Base-by-base conservation (phyloP, 2,797 vertebrate species). In the Odontamblyopus rebecca region DNA sequence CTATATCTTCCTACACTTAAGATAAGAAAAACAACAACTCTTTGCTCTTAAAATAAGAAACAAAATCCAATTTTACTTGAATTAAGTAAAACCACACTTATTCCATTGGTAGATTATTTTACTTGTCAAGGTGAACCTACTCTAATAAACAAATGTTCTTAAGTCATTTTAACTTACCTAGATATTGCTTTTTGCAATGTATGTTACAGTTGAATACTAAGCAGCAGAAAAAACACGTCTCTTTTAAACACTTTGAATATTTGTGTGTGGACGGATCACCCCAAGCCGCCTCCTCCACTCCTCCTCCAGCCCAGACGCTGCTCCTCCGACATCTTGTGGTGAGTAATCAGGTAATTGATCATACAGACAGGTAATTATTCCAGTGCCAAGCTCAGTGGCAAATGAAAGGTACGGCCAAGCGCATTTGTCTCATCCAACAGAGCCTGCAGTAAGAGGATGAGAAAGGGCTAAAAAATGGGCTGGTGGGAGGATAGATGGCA, bases 301-400 rank as follows among this genome's bases (percentile, higher is more conserved):
- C 23, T 23, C 23, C 23, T 23, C 48, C 61, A 38, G 61, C 61
- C 76, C 75, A 15, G 71, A 67, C 87, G 82, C 63, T 57, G 63
- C 80, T 88, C 81, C 69, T 82, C 82, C 86, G 83, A 88, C 85
- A 86, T 90, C 83, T 81, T 87, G 88, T 88, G 82, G 88, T 93
- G 91, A 92, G 89, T 93, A 93, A 93, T 94, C 93, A 93, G 90
- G 92, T 93, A 91, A 93, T 93, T 94, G 93, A 93, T 94, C 92
- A 93, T 89, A 88, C 88, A 93, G 92, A 92, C 93, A 93, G 92
- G 92, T 93, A 92, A 93, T 93, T 93, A 93, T 92, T 94, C 85
- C 88, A 85, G 82, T 90, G 88, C 89, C 91, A 92, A 86, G 83
- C 90, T 90, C 86, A 77, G 87, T 88, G 86, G 90, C 91, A 91